Conservation (phyloP, 2,113 vertebrate species). For the Cephalophus harveyi region DNA sequence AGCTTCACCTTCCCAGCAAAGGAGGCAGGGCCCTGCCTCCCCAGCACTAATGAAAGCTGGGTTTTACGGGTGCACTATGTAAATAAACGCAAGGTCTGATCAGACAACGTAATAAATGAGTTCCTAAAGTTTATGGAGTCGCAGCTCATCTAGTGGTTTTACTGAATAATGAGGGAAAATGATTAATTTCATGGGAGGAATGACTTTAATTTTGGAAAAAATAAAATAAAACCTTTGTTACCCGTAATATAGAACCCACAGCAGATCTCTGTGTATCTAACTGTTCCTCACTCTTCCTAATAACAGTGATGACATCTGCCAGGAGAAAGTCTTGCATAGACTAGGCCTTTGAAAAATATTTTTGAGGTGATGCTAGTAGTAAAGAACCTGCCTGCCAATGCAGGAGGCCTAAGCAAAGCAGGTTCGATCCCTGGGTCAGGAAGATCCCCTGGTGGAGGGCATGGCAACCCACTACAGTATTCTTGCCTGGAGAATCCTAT, state of each 20-base stretch:
- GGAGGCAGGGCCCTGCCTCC: constrained; percentile 72
- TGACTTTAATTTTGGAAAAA: constrained; percentile 23
- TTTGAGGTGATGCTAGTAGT: neutral
- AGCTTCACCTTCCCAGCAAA: constrained; percentile 81
- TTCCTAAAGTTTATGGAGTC: constrained; percentile 82
- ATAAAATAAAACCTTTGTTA: constrained; percentile 2
- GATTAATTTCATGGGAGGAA: constrained; percentile 21
- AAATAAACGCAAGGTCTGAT: constrained; percentile 80
- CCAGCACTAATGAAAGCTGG: constrained; percentile 78
- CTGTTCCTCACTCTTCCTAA: neutral
- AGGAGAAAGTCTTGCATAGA: neutral
- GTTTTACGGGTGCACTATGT: constrained; percentile 78
- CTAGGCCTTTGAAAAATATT: constrained; percentile 35
- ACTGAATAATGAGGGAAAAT: constrained; percentile 66
- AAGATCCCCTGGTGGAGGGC: neutral
- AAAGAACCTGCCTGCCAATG: neutral
- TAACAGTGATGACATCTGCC: neutral
- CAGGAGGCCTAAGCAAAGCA: neutral
- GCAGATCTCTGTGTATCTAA: neutral
- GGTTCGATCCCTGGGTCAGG: neutral
- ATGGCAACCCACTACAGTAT: neutral
- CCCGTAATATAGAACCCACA: neutral
- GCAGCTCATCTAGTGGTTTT: constrained; percentile 71
- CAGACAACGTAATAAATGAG: constrained; percentile 79
- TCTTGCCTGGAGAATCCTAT: neutral